Evolutionary conservation across 1,140 invertebrate genomes (phyloP), one percentile per base, ranked within the genome.

Genomic region (Saxidomus purpurata): DNA sequence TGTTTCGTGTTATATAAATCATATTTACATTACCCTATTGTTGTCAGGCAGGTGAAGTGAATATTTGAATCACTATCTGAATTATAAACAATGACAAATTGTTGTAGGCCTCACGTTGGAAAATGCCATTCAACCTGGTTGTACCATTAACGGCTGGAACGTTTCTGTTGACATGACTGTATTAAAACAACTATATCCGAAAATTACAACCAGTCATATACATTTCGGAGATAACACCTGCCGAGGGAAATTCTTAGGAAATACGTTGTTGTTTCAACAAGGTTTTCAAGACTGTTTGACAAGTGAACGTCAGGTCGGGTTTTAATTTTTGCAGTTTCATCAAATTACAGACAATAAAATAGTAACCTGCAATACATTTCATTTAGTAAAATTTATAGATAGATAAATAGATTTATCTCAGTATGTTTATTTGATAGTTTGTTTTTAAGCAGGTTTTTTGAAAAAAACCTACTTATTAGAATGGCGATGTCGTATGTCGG

Each of bases 261-360:
- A 11, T 19, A 11, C 11, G 11, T 36, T 76, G 17, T 8, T 43
- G 22, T 76, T 76, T 47, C 36, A 25, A n/a, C 71, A 76, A 38
- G 71, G 71, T 25, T 47, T 76, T n/a, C 34, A 22, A 2, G 71
- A 76, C 40, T 76, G 71, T 47, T 36, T 76, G 15, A 76, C 71
- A 8, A 11, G 4, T 11, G 40, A 76, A 43, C 13, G 43, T n/a
- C n/a, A n/a, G n/a, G n/a, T n/a, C n/a, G n/a, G n/a, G n/a, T n/a
- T n/a, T n/a, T n/a, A n/a, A n/a, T n/a, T n/a, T n/a, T n/a, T n/a
- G n/a, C n/a, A n/a, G n/a, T n/a, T n/a, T n/a, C n/a, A n/a, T n/a
- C n/a, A n/a, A n/a, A n/a, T n/a, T n/a, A n/a, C n/a, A n/a, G n/a
- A n/a, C n/a, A n/a, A n/a, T n/a, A n/a, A n/a, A n/a, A n/a, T n/a